Conservation (phyloP, 2,888 invertebrate species). For the Drosophila birchii region DNA sequence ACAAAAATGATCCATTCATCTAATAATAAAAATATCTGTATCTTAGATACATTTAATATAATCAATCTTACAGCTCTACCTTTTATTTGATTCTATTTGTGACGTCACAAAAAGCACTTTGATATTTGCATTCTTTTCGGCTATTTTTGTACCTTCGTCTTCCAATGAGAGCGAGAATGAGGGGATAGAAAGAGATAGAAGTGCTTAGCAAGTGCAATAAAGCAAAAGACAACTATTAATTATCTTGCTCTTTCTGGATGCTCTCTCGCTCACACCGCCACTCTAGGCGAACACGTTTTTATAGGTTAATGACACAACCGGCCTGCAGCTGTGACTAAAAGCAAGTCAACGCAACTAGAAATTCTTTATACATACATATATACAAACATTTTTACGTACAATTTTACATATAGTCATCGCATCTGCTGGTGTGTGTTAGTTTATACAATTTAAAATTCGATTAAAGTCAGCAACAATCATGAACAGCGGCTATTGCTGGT, state of each 20-base stretch:
- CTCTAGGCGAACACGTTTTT: constrained; percentile 78
- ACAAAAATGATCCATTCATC: no score
- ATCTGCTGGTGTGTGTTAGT: constrained; percentile 14
- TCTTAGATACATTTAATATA: neutral
- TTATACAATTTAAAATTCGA: constrained; percentile 14
- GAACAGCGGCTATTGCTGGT: neutral
- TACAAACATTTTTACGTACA: constrained; percentile 17
- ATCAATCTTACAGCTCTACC: neutral
- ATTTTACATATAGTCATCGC: neutral
- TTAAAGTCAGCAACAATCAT: constrained; percentile 2
- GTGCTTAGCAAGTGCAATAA: constrained; percentile 34
- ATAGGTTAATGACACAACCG: constrained; percentile 83
- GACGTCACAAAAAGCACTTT: constrained; percentile 47
- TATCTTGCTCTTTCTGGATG: constrained; percentile 8
- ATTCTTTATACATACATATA: constrained; percentile 31
- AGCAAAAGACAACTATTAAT: constrained; percentile 26
- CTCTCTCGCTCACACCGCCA: constrained; percentile 20
- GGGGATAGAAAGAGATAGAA: constrained; percentile 34
- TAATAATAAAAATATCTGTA: no score
- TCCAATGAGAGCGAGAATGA: constrained; percentile 62
- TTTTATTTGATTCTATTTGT: constrained; percentile 6
- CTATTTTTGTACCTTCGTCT: constrained; percentile 71
- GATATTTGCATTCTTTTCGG: constrained; percentile 44
- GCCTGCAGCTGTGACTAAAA: constrained; percentile 41
- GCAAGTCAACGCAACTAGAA: constrained; percentile 53